Evolutionary conservation across 2,797 vertebrate species (phyloP).

Genomic region (Gallinago solitaria): DNA sequence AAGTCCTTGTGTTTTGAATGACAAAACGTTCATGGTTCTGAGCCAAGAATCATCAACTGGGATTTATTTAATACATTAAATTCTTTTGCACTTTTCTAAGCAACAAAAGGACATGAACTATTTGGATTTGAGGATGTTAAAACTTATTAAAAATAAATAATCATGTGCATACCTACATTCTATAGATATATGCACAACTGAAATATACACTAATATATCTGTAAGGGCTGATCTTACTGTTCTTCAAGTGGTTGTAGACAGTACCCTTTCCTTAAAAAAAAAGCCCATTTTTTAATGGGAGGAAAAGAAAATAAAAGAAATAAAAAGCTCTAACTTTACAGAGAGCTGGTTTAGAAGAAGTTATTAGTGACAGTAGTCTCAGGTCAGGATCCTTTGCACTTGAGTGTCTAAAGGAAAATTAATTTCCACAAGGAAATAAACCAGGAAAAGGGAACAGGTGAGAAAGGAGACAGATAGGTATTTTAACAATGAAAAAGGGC

Average conservation of each 20-base stretch:
- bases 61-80: neutral
- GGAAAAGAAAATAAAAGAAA: neutral
- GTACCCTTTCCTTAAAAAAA: neutral
- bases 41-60: neutral
- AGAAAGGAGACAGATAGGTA: neutral
- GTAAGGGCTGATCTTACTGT: neutral
- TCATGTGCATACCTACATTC: neutral
- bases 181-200: neutral
- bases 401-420: neutral
- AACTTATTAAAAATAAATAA: neutral
- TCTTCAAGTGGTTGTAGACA: neutral
- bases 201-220: neutral
- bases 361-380: neutral
- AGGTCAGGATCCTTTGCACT: neutral
- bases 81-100: neutral
- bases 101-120: neutral
- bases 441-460: neutral
- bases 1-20: neutral
- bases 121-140: neutral
- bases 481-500: neutral
- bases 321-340: neutral
- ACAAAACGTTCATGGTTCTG: neutral
- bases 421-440: slow-evolving; percentile 10
- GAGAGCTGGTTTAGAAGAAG: neutral
- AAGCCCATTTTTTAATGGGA: neutral